A percentile compares a stretch with the other conserved stretches of the same genome.
Conservation (phyloP, 2,888 invertebrate genomes). For the Hylaea fasciaria region DNA sequence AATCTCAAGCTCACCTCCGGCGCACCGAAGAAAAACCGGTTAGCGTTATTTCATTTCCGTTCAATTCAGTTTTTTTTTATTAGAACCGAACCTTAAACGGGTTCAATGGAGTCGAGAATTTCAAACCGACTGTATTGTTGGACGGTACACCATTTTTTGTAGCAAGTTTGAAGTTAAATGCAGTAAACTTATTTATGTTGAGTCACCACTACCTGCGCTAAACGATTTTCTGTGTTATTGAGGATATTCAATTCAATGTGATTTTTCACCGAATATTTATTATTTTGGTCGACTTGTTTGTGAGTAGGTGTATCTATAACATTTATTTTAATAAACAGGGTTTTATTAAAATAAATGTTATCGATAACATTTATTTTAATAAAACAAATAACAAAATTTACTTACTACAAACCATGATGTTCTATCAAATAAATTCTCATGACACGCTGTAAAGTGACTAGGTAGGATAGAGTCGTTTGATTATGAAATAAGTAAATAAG, state of each 20-base stretch:
- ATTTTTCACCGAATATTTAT: neutral
- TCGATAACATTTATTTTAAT: too few relatives aligned
- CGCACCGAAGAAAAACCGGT: conserved; percentile 77
- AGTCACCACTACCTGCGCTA: conserved; percentile 12
- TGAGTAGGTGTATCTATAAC: neutral
- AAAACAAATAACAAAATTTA: too few relatives aligned
- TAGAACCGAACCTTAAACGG: conserved; percentile 71
- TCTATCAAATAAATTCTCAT: conserved; percentile 13
- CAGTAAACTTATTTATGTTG: conserved; percentile 20
- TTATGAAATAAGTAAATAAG: conserved; percentile 9
- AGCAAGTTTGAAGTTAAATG: conserved; percentile 20
- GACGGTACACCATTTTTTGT: conserved; percentile 34
- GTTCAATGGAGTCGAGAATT: conserved; percentile 68
- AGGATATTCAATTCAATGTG: neutral
- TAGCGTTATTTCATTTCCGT: conserved; percentile 82
- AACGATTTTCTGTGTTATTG: conserved; percentile 6
- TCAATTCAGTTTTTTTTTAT: conserved; percentile 79
- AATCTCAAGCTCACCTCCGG: conserved; percentile 60
- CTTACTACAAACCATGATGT: neutral
- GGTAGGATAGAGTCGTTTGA: neutral
- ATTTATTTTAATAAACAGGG: too few relatives aligned
- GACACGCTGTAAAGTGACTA: conserved; percentile 1
- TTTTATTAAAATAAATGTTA: too few relatives aligned
- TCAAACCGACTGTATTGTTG: conserved; percentile 38
- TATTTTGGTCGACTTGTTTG: neutral